Base-by-base conservation (phyloP, 2,797 vertebrate genomes). In the Neosalanx taihuensis region DNA sequence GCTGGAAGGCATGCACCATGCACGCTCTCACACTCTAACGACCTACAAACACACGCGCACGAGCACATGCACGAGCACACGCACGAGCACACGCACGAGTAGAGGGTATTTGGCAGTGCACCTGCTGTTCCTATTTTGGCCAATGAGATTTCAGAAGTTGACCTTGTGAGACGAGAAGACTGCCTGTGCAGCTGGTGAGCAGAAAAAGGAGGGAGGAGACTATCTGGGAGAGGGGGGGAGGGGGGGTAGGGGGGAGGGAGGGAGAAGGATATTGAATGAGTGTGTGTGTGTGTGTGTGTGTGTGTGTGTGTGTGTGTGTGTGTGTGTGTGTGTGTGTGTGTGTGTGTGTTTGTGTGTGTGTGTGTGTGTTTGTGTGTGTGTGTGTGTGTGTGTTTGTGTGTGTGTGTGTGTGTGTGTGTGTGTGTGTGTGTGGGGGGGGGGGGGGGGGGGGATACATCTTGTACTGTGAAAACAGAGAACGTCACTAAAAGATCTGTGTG, bases 111-210 rank as follows among this genome's bases (percentile, higher is more conserved):
- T 88, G 85, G 85, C 64, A 29, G 75, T 64, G 75, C 84, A 79
- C 77, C 78, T 84, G 84, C 87, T 89, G 83, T 90, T 89, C 81
- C 81, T 76, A 82, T 82, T 86, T 80, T 69, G 76, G 74, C 74
- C 65, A 82, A 74, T 3, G 58, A 76, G 80, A 79, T 82, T 81
- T 86, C 77, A 83, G n/a, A 71, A 83, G 81, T 82, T 85, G 84
- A 92, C 92, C 90, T 93, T 92, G 90, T 83, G 78, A 81, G 85
- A 75, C 15, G 61, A 79, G 60, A 79, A 62, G 72, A 67, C 68
- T 59, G 68, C 64, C 23, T 31, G 56, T 67, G 77, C 63, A 70
- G 79, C 72, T 35, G 33, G 79, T 67, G 58, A 72, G 73, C 59
- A 63, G 60, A 69, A 37, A 2, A 77, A 84, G 75, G 84, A 78